Base-by-base conservation (phyloP, 2,113 vertebrate genomes). In the Microtus richardsoni region DNA sequence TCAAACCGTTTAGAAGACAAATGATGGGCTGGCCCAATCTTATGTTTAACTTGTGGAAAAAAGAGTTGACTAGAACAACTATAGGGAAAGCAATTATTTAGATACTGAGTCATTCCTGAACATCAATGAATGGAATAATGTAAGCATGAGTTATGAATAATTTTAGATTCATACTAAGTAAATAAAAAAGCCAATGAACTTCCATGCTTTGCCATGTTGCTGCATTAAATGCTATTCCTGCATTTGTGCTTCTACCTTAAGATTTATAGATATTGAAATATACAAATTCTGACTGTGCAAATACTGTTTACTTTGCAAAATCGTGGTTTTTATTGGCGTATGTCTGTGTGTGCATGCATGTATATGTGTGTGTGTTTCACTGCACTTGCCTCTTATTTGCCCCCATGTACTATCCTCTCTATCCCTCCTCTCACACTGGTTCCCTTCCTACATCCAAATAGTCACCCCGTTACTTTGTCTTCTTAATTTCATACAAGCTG, bases 1-100 rank as follows among this genome's bases (percentile, higher is more conserved):
- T 3, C 39, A 78, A 93, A 90, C 64, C n/a, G 62, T 75, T 75
- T 92, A 71, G 47, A 19, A 90, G 91, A 58, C 33, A 94, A 87
- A 82, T 52, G 92, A 66, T 12, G 54, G 60, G 8, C n/a, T 92
- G 5, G 39, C 66, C 74, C 19, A 71, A 14, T 49, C 92, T 54
- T 52, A 44, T 82, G 60, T 16, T 91, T 13, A 64, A 91, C 30
- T 71, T 71, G 24, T 79, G 62, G 84, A 73, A 90, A 77, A 88
- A 12, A 79, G 10, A 77, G 30, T 39, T 68, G 16, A 87, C 49
- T 66, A 68, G 77, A n/a, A 30, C 66, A 12, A 88, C 64, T 77
- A 44, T 82, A 8, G 80, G 47, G 17, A 94, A 88, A 26, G 22
- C 47, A 11, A 7, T 36, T 83, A 13, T 95, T 70, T 88, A n/a